Percentiles rank a stretch among this genome's conserved stretches.
These are phyloP conservation scores for Odontocolon sp. DNA, from an alignment of 2,888 invertebrate genomes.

Conservation along the genomic window DNA sequence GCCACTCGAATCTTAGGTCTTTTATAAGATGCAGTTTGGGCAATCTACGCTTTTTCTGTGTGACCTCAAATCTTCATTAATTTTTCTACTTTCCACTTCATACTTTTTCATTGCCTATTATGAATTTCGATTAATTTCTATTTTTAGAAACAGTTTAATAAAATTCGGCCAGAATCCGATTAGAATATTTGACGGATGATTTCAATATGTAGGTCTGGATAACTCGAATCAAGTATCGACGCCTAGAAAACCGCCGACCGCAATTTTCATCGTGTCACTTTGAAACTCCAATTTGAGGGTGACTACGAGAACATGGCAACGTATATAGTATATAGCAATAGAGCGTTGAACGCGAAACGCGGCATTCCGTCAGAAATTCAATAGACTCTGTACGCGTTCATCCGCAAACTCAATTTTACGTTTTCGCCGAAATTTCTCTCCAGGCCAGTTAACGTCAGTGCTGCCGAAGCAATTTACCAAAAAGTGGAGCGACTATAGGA, in stretches of 20 bases:
- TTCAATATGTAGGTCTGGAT: too few species aligned
- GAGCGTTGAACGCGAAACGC: slow-evolving; percentile 21
- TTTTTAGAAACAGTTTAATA: background rate
- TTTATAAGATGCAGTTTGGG: background rate
- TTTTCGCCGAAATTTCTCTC: background rate
- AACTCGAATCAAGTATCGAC: background rate
- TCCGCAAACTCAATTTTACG: slow-evolving; percentile 19
- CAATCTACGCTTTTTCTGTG: background rate
- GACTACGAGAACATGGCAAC: background rate
- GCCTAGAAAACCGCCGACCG: background rate
- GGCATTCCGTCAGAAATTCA: slow-evolving; percentile 37
- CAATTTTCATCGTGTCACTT: slow-evolving; percentile 31
- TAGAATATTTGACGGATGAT: background rate
- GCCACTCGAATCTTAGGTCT: slow-evolving; percentile 21
- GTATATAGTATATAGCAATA: slow-evolving; percentile 12
- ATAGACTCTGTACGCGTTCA: slow-evolving; percentile 28
- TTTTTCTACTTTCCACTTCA: background rate
- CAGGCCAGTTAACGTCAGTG: background rate
- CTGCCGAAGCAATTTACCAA: background rate
- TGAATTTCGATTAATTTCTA: too few species aligned
- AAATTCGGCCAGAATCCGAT: too few species aligned
- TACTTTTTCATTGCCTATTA: background rate
- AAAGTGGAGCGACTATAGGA: background rate
- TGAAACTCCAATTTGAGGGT: slow-evolving; percentile 31
- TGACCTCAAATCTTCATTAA: slow-evolving; percentile 13